Evolutionary conservation across 2,797 vertebrate genomes (phyloP), one percentile per base, ranked within the genome.

Genomic region (Ataeniobius toweri): DNA sequence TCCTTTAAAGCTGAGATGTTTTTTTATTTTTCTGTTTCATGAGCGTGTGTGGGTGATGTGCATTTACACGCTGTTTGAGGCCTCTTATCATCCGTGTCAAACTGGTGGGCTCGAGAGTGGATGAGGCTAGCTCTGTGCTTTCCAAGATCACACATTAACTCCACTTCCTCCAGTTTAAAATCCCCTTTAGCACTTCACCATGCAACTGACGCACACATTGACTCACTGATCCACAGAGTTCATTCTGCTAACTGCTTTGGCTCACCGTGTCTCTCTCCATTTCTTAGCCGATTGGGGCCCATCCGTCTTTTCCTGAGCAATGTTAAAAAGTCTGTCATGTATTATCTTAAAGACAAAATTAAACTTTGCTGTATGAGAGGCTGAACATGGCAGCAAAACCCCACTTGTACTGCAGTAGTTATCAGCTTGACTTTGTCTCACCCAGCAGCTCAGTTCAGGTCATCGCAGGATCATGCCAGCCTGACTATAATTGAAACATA

Each of bases 401-500:
- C 16, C 46, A 48, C 58, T 79, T 80, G 59, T 6, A 72, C 48
- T 51, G n/a, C 72, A 74, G 81, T 75, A 79, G 74, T 81, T 81
- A 74, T 78, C 9, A 16, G 76, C 67, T 78, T 79, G 80, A 83
- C 78, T 88, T 71, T 75, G 78, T 83, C 76, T 80, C 83, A 41
- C 76, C 39, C 1, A 41, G 50, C 71, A 65, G 76, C 80, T 82
- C 56, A 24, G 74, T 77, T 79, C 80, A 73, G 80, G 71, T 79
- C 82, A 86, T 89, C 85, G 83, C 85, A 77, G 75, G 67, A 89
- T 81, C 86, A 76, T 53, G 73, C 67, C 4, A 28, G 76, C 78
- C 81, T 77, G 90, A 91, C 63, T 84, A 80, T 91, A 93, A 93
- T 92, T 92, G 90, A 93, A 92, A 88, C 82, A 86, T 93, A 92